A percentile compares a stretch with the other conserved stretches of the same genome.
These are phyloP conservation scores for Rhynchonycteris naso DNA, from an alignment of 2,797 vertebrate genomes.

Conservation along the genomic window DNA sequence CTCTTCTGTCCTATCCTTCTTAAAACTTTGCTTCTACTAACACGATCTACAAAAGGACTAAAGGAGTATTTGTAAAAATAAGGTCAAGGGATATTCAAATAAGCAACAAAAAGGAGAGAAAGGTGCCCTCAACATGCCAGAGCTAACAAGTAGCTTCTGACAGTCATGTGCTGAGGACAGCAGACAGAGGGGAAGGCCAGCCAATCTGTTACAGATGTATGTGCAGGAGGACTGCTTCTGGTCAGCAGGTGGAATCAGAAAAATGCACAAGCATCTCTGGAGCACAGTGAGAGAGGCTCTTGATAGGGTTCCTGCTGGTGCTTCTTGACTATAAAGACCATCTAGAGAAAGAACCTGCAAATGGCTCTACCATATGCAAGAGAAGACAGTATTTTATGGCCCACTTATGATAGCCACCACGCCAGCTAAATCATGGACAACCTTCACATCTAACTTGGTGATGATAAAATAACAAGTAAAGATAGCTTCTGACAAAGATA, in stretches of 20 bases:
- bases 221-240: not conserved
- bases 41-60: not conserved
- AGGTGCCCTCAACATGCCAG: too few species aligned
- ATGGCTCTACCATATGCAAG: accelerated
- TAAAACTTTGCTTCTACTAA: not conserved
- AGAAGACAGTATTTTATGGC: not conserved
- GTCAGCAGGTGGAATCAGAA: not conserved
- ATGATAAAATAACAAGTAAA: not conserved
- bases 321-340: not conserved
- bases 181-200: not conserved
- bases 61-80: not conserved
- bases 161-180: not conserved
- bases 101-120: not conserved
- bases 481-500: not conserved
- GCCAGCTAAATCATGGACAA: not conserved
- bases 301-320: not conserved
- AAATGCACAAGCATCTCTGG: not conserved
- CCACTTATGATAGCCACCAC: not conserved
- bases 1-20: not conserved
- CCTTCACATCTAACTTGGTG: not conserved
- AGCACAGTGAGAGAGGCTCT: not conserved
- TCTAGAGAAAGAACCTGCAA: not conserved
- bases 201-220: not conserved
- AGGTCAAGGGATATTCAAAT: not conserved
- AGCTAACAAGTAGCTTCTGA: not conserved